Conservation (phyloP, 1,140 invertebrate species). For the Drosophila chauvacae region DNA sequence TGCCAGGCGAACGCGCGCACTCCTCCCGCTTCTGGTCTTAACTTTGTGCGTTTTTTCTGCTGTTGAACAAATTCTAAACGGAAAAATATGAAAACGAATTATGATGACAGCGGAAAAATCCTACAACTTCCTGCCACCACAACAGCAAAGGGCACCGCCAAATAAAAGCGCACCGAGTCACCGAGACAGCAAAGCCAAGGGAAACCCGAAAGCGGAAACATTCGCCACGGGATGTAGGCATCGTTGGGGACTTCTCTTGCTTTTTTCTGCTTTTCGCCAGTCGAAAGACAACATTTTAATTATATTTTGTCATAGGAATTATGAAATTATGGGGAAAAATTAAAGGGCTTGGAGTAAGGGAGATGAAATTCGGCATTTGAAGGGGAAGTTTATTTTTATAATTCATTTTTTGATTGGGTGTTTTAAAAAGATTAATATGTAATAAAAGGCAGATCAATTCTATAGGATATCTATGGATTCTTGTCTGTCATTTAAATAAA, state of each 20-base stretch:
- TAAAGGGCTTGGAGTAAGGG: neutral
- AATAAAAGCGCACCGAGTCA: constrained; percentile 9
- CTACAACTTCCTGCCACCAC: constrained; percentile 76
- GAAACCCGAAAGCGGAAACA: constrained; percentile 58
- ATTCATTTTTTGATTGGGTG: neutral
- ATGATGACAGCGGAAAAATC: constrained; percentile 83
- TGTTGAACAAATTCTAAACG: constrained; percentile 81
- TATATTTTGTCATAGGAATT: constrained; percentile 58
- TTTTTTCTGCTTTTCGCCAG: constrained; percentile 10
- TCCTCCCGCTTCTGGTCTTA: constrained; percentile 3
- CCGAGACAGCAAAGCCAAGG: constrained; percentile 28
- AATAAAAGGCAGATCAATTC: neutral
- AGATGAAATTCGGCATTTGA: neutral
- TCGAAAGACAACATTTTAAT: constrained; percentile 65
- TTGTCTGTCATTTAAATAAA: too few relatives aligned
- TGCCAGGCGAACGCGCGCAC: constrained; percentile 65
- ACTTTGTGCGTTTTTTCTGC: constrained; percentile 52
- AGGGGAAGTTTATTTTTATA: neutral
- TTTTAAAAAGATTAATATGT: neutral
- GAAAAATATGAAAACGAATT: constrained; percentile 82
- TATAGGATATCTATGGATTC: neutral
- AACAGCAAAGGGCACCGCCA: constrained; percentile 44
- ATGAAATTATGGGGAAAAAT: constrained; percentile 27
- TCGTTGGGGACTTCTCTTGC: constrained; percentile 10
- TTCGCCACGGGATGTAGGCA: constrained; percentile 68